These are phyloP conservation scores for Acropternis orthonyx DNA, from an alignment of 2,797 vertebrate species.

Conservation along the genomic window DNA sequence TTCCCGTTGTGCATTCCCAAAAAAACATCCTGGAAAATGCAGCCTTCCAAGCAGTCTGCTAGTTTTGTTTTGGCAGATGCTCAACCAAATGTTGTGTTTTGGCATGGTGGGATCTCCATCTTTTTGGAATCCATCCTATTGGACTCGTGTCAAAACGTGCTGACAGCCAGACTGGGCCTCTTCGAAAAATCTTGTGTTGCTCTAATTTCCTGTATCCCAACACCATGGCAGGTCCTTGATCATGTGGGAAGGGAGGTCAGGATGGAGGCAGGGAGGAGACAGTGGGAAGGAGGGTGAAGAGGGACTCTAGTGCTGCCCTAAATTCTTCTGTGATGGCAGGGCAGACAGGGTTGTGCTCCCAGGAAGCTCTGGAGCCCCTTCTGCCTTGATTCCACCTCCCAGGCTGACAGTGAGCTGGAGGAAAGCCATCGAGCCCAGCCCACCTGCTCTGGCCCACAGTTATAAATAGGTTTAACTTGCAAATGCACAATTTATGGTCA, in stretches of 20 bases:
- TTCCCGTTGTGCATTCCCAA: neutral
- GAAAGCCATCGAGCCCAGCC: neutral
- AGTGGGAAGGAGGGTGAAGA: neutral
- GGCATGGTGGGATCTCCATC: neutral
- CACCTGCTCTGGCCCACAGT: neutral
- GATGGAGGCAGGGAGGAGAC: neutral
- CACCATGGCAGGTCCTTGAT: neutral
- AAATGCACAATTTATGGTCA: neutral
- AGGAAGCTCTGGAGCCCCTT: neutral
- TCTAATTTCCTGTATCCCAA: neutral
- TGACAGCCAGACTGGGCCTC: neutral
- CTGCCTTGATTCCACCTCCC: neutral
- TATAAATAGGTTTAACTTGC: neutral
- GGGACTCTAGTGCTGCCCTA: neutral
- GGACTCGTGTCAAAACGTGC: neutral
- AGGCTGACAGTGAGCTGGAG: neutral
- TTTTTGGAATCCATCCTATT: neutral
- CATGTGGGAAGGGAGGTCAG: neutral
- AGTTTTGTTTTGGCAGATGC: constrained; percentile 46
- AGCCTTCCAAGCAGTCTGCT: constrained; percentile 13
- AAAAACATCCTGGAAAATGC: neutral
- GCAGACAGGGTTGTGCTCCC: accelerated
- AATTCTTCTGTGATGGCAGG: neutral
- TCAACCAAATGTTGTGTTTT: constrained; percentile 29
- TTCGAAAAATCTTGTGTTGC: neutral